Evolutionary conservation across 2,797 vertebrate species (phyloP).

Genomic region (Anguilla obscura): DNA sequence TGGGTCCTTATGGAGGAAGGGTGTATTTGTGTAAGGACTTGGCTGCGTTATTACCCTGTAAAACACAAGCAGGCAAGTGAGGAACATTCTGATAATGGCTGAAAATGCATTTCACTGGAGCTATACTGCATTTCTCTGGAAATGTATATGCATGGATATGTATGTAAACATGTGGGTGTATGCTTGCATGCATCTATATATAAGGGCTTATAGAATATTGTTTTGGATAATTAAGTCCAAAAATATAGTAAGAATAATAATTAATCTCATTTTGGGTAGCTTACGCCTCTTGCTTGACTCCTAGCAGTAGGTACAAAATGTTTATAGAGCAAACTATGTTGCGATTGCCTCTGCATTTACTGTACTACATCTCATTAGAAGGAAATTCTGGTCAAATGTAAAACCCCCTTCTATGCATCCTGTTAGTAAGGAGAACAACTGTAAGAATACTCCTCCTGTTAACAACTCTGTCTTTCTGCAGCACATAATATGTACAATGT

Average conservation of each 20-base stretch:
- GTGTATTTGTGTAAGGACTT: slow-evolving; percentile 45
- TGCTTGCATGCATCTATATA: not conserved
- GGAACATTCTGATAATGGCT: slow-evolving; percentile 41
- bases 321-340: not conserved
- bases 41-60: slow-evolving; percentile 33
- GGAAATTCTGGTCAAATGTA: too few species aligned
- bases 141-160: not conserved
- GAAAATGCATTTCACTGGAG: slow-evolving; percentile 42
- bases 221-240: not conserved
- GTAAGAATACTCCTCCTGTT: slow-evolving; percentile 16
- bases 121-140: slow-evolving; percentile 19
- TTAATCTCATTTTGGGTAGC: not conserved
- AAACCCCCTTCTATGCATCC: not conserved
- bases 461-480: not conserved
- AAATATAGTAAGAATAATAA: too few species aligned
- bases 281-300: not conserved
- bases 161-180: not conserved
- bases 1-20: slow-evolving; percentile 29
- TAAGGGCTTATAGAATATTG: not conserved
- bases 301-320: not conserved
- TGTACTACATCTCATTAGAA: not conserved
- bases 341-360: not conserved
- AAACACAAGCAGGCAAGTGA: slow-evolving; percentile 35
- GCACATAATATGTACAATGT: slow-evolving; percentile 23
- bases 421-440: not conserved